Evolutionary conservation across 2,797 vertebrate genomes (phyloP).

Genomic region (Poeciliopsis gracilis): DNA sequence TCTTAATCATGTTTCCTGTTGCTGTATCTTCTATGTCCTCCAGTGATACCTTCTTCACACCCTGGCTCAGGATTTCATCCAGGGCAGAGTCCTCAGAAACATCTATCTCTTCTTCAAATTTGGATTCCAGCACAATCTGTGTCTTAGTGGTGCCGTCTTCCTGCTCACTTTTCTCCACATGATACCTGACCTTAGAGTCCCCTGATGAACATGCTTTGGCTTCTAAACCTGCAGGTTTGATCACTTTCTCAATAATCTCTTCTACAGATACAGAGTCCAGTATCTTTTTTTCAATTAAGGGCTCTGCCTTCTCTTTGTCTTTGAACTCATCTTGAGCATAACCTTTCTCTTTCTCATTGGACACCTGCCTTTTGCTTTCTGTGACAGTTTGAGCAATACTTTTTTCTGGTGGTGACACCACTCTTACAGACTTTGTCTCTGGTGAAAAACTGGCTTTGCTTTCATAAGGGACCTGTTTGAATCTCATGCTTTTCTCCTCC

Average conservation of each 20-base stretch:
- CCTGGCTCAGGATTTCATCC: constrained; percentile 80
- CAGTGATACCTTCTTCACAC: constrained; percentile 80
- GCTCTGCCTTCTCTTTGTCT: constrained; percentile 27
- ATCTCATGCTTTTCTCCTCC: constrained; percentile 56
- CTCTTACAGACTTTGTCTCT: constrained; percentile 59
- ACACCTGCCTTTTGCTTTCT: constrained; percentile 43
- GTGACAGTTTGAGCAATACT: constrained; percentile 43
- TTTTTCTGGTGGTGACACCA: constrained; percentile 64
- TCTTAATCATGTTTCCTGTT: constrained; percentile 86
- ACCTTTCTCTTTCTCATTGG: constrained; percentile 39
- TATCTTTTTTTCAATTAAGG: constrained; percentile 67
- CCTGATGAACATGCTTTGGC: constrained; percentile 67
- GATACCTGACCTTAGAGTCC: constrained; percentile 85
- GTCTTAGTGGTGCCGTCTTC: constrained; percentile 86
- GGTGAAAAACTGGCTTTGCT: constrained; percentile 43
- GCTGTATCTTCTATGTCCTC: constrained; percentile 81
- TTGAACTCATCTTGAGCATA: constrained; percentile 23
- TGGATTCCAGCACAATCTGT: constrained; percentile 88
- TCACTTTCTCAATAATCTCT: constrained; percentile 89
- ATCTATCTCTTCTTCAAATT: constrained; percentile 86
- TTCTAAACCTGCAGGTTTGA: constrained; percentile 83
- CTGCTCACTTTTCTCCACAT: constrained; percentile 84
- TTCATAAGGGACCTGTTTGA: constrained; percentile 52
- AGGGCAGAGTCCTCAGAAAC: constrained; percentile 78
- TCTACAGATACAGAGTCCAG: constrained; percentile 83